Evolutionary conservation across 2,113 vertebrate genomes (phyloP).

Genomic region (Uria aalge): DNA sequence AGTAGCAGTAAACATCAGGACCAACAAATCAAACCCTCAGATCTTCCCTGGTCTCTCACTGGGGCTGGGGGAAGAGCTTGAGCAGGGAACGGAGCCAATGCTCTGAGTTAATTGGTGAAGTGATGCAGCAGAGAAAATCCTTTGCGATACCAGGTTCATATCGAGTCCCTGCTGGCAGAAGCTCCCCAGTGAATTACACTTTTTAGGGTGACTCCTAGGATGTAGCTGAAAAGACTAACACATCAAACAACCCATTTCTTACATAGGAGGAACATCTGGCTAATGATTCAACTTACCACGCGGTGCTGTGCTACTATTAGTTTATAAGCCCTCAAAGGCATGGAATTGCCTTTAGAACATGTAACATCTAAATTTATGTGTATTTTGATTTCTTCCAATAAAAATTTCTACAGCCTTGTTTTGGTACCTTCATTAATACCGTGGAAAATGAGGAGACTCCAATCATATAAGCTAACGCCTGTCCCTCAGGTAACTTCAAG

Average conservation of each 20-base stretch:
- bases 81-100: not conserved
- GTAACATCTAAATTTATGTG: not conserved
- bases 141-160: not conserved
- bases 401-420: not conserved
- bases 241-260: not conserved
- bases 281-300: not conserved
- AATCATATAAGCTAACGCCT: not conserved
- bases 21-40: not conserved
- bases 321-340: not conserved
- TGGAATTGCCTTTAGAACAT: not conserved
- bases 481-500: not conserved
- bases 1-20: not conserved
- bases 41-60: not conserved
- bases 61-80: not conserved
- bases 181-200: not conserved
- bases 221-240: not conserved
- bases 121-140: not conserved
- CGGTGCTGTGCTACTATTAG: not conserved
- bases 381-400: not conserved
- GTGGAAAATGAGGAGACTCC: not conserved
- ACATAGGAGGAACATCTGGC: not conserved
- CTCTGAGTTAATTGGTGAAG: not conserved
- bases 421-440: not conserved
- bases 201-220: not conserved
- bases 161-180: not conserved